Conservation (phyloP, 2,113 vertebrate species). For the Dipodomys merriami region DNA sequence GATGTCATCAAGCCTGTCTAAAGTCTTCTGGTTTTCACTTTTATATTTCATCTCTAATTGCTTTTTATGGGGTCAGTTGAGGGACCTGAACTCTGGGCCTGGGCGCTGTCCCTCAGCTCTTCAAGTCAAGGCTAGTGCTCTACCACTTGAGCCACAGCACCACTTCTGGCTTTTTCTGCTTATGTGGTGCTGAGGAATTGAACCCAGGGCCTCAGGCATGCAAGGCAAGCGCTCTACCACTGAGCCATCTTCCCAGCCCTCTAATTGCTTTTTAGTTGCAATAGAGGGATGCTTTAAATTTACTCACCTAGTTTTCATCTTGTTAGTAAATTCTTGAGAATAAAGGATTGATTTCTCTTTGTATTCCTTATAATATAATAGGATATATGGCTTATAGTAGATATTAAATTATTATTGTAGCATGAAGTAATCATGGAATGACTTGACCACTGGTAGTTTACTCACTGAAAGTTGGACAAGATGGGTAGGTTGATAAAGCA, state of each 20-base stretch:
- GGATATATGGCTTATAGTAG: background rate
- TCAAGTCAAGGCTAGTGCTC: no score
- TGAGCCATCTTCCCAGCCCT: no score
- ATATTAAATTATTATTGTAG: background rate
- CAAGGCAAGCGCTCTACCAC: no score
- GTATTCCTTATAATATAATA: background rate
- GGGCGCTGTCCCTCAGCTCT: no score
- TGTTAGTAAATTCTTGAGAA: background rate
- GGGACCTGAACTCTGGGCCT: no score
- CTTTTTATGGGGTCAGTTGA: no score
- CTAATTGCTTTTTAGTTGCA: background rate
- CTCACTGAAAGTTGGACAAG: background rate
- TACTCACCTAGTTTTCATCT: background rate
- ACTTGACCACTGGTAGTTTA: no score
- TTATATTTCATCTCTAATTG: background rate
- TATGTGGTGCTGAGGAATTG: no score
- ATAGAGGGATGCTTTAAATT: no score
- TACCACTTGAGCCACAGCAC: no score
- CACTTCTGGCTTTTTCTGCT: no score
- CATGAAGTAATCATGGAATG: background rate
- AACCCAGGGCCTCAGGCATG: no score
- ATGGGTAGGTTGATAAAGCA: background rate
- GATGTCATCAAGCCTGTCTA: background rate
- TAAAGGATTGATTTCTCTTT: background rate
- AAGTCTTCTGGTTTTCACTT: background rate